Base-by-base conservation (phyloP, 1,140 invertebrate genomes). In the Bicyclus anynana region DNA sequence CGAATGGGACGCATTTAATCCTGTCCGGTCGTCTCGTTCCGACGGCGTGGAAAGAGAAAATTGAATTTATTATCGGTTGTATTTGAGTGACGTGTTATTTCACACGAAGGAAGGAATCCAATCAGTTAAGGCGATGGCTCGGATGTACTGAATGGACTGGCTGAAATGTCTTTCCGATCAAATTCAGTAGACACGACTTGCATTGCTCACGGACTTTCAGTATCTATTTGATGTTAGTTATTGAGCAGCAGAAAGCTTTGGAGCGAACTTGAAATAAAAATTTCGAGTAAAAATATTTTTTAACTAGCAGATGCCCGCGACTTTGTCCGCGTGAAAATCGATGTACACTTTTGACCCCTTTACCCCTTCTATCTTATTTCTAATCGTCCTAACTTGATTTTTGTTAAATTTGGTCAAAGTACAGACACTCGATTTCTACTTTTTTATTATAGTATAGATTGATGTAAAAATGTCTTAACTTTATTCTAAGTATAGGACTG, bases 31-130 rank as follows among this genome's bases (percentile, higher is more conserved):
- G 75, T 79, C 78, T 76, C 72, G 76, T 79, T 80, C 69, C 72
- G 72, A 57, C 70, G 69, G 69, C 56, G 67, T 59, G 71, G 67
- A 65, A 65, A 72, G 70, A 69, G 75, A 84, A 85, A 87, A 85
- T 85, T 87, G 81, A 87, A 87, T 87, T 87, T 87, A 85, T 84
- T 87, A 87, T 85, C 72, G 73, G 68, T 77, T 76, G 75, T 78
- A 67, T 84, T 84, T 87, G 84, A 87, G 71, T 85, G 84, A 87
- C 84, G 78, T 84, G 82, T 87, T 84, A 87, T 87, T 87, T 84
- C 83, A 81, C 80, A 80, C 79, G 77, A 70, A 80, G 64, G 72
- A 65, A 56, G 69, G 76, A 79, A 83, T 84, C 78, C 77, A 85
- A 85, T 87, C 84, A 87, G 78, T 79, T 74, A 69, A 67, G 55